Conservation (phyloP, 1,140 invertebrate genomes). For the Drosophila jambulina region DNA sequence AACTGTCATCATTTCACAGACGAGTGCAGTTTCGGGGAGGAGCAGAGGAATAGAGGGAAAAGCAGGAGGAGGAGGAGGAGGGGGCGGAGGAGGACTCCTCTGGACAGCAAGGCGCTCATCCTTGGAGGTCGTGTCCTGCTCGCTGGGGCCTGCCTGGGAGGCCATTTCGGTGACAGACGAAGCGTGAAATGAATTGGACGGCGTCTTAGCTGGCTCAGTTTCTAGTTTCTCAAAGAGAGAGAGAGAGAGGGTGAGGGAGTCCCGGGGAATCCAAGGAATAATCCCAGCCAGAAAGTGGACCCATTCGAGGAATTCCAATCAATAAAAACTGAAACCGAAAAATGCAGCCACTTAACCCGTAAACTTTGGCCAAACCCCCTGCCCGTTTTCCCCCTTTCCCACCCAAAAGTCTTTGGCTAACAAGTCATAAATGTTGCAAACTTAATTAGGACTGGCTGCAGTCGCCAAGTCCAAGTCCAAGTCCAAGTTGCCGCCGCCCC, state of each 20-base stretch:
- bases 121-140: conserved; percentile 4
- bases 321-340: conserved; percentile 5
- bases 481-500: background rate
- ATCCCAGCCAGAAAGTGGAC: background rate
- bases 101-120: conserved; percentile 11
- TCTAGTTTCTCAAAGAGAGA: background rate
- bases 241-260: background rate
- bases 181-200: conserved; percentile 78
- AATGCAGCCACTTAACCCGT: conserved; percentile 9
- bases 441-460: conserved; percentile 69
- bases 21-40: conserved; percentile 38
- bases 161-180: conserved; percentile 55
- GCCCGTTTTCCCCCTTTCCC: background rate
- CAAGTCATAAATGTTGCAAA: conserved; percentile 80
- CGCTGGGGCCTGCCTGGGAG: conserved; percentile 12
- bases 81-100: background rate
- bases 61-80: too few relatives aligned
- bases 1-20: conserved; percentile 78
- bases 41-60: background rate
- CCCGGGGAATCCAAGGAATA: background rate
- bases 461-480: conserved; percentile 4
- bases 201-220: conserved; percentile 55
- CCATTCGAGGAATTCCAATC: conserved; percentile 11
- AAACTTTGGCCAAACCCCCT: background rate
- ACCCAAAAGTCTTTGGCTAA: conserved; percentile 43